phyloP scores from a whole-genome alignment of 2,888 invertebrate genomes.

The Xylota segnis region DNA sequence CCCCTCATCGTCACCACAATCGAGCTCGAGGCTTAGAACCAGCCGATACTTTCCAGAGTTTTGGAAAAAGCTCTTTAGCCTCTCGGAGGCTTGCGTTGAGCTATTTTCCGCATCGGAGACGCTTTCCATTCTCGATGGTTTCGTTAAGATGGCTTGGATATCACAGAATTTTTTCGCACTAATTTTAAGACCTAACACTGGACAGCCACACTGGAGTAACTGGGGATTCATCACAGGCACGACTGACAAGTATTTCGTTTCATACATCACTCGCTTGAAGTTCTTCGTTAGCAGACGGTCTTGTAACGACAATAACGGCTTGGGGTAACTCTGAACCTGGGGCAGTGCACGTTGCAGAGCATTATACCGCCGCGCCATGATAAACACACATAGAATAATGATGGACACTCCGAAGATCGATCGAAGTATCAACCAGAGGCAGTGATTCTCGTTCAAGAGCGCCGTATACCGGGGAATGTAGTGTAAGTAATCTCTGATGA shows the following conservation, averaged over 20 bases:
- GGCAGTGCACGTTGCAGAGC: neutral
- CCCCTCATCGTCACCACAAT: constrained; percentile 8
- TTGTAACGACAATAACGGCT: neutral
- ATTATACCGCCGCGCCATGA: neutral
- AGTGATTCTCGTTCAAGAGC: constrained; percentile 71
- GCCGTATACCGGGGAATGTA: constrained; percentile 77
- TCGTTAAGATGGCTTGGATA: constrained; percentile 23
- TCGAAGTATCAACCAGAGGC: constrained; percentile 77
- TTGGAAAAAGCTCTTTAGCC: constrained; percentile 24
- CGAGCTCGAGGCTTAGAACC: constrained; percentile 37
- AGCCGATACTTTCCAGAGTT: constrained; percentile 38
- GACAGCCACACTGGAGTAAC: constrained; percentile 26
- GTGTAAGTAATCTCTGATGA: constrained; percentile 78
- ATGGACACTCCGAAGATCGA: constrained; percentile 26
- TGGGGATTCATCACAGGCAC: constrained; percentile 3
- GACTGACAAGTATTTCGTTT: constrained; percentile 45
- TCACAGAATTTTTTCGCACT: constrained; percentile 4
- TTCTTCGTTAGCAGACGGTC: neutral
- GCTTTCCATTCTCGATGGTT: neutral
- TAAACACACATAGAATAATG: constrained; percentile 32
- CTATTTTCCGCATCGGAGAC: constrained; percentile 10
- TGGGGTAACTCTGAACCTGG: neutral
- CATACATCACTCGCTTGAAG: constrained; percentile 39
- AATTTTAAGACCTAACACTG: constrained; percentile 37
- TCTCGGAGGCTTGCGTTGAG: neutral